Conservation (phyloP, 2,113 vertebrate genomes). For the Numida meleagris region DNA sequence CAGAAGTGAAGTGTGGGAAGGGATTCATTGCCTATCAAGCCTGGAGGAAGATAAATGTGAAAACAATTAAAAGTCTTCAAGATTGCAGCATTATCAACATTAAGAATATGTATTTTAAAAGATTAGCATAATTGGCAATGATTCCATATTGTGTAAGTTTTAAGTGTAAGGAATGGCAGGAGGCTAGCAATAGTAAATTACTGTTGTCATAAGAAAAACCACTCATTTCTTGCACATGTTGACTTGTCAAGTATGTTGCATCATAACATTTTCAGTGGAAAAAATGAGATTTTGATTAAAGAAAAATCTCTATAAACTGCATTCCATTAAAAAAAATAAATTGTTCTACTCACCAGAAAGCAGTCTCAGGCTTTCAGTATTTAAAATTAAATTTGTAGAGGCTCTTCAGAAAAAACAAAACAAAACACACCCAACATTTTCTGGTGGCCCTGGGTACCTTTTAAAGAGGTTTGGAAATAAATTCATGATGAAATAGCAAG, state of each 20-base stretch:
- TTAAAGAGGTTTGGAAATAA: not conserved
- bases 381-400: not conserved
- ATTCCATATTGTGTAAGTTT: not conserved
- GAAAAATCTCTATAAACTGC: not conserved
- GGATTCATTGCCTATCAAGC: not conserved
- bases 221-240: not conserved
- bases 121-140: not conserved
- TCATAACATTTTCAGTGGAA: not conserved
- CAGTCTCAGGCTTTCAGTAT: not conserved
- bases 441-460: not conserved
- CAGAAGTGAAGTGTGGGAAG: not conserved
- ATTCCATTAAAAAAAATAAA: not conserved
- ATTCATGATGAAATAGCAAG: not conserved
- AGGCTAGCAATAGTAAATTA: not conserved
- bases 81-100: not conserved
- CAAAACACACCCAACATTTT: not conserved
- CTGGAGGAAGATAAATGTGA: constrained; percentile 13
- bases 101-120: constrained; percentile 5
- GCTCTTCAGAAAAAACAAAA: not conserved
- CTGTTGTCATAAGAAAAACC: not conserved
- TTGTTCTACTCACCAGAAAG: not conserved
- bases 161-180: not conserved
- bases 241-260: not conserved
- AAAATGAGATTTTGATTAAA: not conserved
- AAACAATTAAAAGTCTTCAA: constrained; percentile 10